Percentiles rank a stretch among this genome's conserved stretches.
Conservation (phyloP, 2,888 invertebrate genomes). For the Oscheius sp. region DNA sequence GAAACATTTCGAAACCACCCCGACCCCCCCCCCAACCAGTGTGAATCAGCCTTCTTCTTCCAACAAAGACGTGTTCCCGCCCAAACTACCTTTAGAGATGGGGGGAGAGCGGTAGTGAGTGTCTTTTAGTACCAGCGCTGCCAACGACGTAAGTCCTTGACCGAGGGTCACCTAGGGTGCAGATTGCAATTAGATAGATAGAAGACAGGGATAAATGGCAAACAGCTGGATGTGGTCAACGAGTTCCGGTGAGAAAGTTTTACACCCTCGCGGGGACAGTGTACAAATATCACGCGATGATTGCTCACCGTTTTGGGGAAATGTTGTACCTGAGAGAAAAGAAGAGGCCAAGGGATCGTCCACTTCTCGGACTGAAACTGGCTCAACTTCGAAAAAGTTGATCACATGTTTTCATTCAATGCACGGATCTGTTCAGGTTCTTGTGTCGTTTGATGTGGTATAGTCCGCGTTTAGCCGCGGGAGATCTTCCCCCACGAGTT, state of each 20-base stretch:
- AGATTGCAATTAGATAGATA: conserved; percentile 7
- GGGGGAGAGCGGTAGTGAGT: not conserved
- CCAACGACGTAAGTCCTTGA: conserved; percentile 10
- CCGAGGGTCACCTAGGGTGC: conserved; percentile 13
- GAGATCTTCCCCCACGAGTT: no score
- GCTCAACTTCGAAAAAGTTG: conserved; percentile 19
- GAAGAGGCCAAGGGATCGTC: not conserved
- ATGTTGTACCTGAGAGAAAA: not conserved
- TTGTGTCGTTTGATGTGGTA: not conserved
- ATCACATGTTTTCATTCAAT: conserved; percentile 2
- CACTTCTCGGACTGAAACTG: conserved; percentile 28
- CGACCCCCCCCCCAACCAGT: conserved; percentile 8
- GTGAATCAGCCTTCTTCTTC: conserved; percentile 31
- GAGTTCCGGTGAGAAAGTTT: not conserved
- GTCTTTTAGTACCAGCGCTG: conserved; percentile 6
- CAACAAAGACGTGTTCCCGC: conserved; percentile 34
- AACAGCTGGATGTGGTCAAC: not conserved
- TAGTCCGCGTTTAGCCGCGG: no score
- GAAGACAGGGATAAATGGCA: not conserved
- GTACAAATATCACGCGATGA: conserved; percentile 11
- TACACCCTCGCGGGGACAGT: not conserved
- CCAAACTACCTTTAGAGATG: conserved; percentile 23
- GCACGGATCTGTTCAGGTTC: conserved; percentile 23
- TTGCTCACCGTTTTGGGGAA: not conserved
- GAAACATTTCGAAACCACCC: conserved; percentile 42